Percentiles rank a stretch among this genome's conserved stretches.
phyloP scores from a whole-genome alignment of 2,888 invertebrate genomes.

The Microctonus hyperodae region DNA sequence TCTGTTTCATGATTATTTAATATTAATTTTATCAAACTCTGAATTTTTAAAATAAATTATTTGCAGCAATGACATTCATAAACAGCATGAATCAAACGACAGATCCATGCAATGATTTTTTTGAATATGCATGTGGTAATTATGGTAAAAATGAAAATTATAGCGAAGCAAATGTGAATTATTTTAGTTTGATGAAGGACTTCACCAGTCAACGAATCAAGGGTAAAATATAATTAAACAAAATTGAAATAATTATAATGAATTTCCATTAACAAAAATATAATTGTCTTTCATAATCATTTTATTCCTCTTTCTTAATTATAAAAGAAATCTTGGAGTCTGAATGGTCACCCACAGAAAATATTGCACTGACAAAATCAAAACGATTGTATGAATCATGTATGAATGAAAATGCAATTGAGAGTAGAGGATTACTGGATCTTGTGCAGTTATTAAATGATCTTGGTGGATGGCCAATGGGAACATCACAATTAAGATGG shows the following conservation, averaged over 20 bases:
- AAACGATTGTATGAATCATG: slow-evolving; percentile 27
- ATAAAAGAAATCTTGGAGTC: slow-evolving; percentile 25
- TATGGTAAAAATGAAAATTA: neutral
- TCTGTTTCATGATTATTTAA: neutral
- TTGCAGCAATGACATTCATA: slow-evolving; percentile 18
- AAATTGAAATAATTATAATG: neutral
- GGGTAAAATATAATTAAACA: slow-evolving; percentile 12
- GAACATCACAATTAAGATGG: slow-evolving; percentile 4
- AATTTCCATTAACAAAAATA: no score
- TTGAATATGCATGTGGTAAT: slow-evolving; percentile 58
- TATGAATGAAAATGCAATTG: slow-evolving; percentile 21
- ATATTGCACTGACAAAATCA: slow-evolving; percentile 18
- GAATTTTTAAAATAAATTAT: neutral
- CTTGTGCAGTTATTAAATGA: neutral
- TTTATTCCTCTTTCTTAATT: no score
- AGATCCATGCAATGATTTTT: slow-evolving; percentile 62
- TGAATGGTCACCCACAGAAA: neutral
- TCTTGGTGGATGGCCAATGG: slow-evolving; percentile 27
- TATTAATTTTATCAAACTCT: neutral
- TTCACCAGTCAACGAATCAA: slow-evolving; percentile 12
- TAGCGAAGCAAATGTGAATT: neutral
- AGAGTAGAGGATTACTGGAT: slow-evolving; percentile 4
- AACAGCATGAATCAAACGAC: slow-evolving; percentile 52
- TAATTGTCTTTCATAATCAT: no score
- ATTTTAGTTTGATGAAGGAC: slow-evolving; percentile 10